Base-by-base conservation (phyloP, 2,888 invertebrate genomes). In the Diarsia dahlii region DNA sequence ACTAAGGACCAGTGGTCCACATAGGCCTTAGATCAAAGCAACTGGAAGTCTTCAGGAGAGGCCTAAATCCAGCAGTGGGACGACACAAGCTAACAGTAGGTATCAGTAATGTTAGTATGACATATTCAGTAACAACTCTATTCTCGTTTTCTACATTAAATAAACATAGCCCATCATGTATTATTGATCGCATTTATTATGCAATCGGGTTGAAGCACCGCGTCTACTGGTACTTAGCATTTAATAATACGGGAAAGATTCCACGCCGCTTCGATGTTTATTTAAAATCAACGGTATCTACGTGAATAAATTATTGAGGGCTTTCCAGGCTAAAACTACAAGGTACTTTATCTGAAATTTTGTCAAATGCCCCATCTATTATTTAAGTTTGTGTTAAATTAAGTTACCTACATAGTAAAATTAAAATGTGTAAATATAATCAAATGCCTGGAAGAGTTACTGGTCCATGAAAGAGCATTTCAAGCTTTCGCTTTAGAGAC, bases 131-230 rank as follows among this genome's bases (percentile, higher is more conserved):
- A 48, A 12, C 56, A 63, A 63, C 9, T 58, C 1, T 79, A 23
- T 52, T 52, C 15, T 23, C 34, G 20, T 60, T 80, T 28, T 80
- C 45, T 20, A 23, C 48, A 34, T 75, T 4, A 56, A 77, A 45
- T 77, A 63, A 75, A 81, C 45, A 56, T 63, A 54, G 75, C 56
- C 10, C 54, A 45, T 63, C 81, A 81, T 75, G 81, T 64, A 34
- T 81, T 84, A 82, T 75, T 81, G 58, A 82, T 72, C 34, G 46
- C 23, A 18, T 75, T 81, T 34, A 69, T 34, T 76, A 76, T 76
- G 50, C 48, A 72, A 75, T 69, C 68, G 66, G 63, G 34, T 69
- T 34, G 58, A 60, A 74, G 56, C 63, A 48, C 54, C 50, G 46
- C 9, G 28, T 69, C 78, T 63, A 52, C 39, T 28, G 54, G 54